Evolutionary conservation across 2,888 invertebrate genomes (phyloP), one percentile per base, ranked within the genome.

Genomic region (Cynaeus angustus): DNA sequence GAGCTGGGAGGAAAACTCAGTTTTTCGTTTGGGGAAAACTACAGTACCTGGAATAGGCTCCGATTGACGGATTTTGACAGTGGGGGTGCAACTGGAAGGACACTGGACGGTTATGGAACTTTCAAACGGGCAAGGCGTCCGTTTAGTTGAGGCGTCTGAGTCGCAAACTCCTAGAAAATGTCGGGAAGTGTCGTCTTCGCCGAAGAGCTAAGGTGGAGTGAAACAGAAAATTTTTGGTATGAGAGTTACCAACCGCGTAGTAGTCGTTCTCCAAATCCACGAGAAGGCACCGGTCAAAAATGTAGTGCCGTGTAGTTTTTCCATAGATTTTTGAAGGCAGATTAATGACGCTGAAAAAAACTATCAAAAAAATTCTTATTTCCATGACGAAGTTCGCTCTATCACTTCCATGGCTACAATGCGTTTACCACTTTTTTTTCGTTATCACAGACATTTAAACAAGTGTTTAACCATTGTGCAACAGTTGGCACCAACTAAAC

Each of bases 81-180:
- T 10, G 1, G 41, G 4, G 1, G 10, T 43, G 67, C 83, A 85
- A 66, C 83, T 81, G 56, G 84, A 85, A 13, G 67, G 69, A 8
- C 75, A 67, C 6, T 76, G 80, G 14, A 78, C 8, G 21, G 10
- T 75, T 56, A 67, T 7, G 6, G 8, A 21, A 30, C 9, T 38
- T 7, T 38, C 26, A 16, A 61, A 61, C 6, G 85, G 80, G 75
- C 86, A 87, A 7, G 86, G 78, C 21, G 79, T 78, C 87, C 87
- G 87, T 43, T 80, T 78, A 43, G 81, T 80, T 64, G 87, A 75
- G 0, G 82, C 84, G 1, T 77, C 75, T 50, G 83, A 81, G 45
- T 84, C 83, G 66, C 86, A 86, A 6, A 86, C 77, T 0, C 86
- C 86, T 7, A 87, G 73, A 69, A 86, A 87, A 8, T 10, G 46